These are phyloP conservation scores for Ascaphus truei DNA, from an alignment of 2,113 vertebrate species.

Conservation along the genomic window DNA sequence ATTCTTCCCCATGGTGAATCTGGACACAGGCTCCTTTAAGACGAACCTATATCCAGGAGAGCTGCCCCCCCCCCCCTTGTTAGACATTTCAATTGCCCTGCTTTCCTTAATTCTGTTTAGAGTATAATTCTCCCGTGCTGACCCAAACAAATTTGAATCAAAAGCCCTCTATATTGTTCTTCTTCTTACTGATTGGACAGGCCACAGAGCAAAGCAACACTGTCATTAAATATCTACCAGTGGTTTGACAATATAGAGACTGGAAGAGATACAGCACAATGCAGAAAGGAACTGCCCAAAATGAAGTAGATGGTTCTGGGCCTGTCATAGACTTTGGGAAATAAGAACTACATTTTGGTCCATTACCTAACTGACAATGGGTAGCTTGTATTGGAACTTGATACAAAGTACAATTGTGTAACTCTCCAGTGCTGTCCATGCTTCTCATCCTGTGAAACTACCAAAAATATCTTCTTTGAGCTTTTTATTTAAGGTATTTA, in stretches of 20 bases:
- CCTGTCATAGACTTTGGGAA: conserved; percentile 35
- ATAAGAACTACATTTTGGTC: conserved; percentile 40
- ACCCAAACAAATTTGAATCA: too few species aligned
- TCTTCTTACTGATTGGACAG: conserved; percentile 43
- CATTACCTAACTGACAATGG: conserved; percentile 50
- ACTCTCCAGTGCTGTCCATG: conserved; percentile 79
- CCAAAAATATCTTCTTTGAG: conserved; percentile 55
- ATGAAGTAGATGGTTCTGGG: conserved; percentile 25
- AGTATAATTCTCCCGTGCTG: conserved; percentile 46
- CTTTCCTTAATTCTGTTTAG: conserved; percentile 56
- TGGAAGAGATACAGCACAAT: conserved; percentile 36
- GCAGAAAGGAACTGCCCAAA: conserved; percentile 27
- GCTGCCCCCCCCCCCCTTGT: conserved; percentile 40
- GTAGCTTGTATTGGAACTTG: conserved; percentile 64
- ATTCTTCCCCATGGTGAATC: conserved; percentile 73
- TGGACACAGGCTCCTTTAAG: conserved; percentile 59
- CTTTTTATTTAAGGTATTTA: conserved; percentile 50
- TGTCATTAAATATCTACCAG: conserved; percentile 47
- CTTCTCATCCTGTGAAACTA: conserved; percentile 63
- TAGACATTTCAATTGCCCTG: conserved; percentile 52
- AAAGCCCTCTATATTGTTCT: conserved; percentile 39
- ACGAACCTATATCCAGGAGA: conserved; percentile 54
- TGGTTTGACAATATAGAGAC: conserved; percentile 32
- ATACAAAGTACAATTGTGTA: conserved; percentile 85
- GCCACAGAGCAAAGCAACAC: conserved; percentile 45